Base-by-base conservation (phyloP, 2,888 invertebrate species). In the Chironomus tentans region DNA sequence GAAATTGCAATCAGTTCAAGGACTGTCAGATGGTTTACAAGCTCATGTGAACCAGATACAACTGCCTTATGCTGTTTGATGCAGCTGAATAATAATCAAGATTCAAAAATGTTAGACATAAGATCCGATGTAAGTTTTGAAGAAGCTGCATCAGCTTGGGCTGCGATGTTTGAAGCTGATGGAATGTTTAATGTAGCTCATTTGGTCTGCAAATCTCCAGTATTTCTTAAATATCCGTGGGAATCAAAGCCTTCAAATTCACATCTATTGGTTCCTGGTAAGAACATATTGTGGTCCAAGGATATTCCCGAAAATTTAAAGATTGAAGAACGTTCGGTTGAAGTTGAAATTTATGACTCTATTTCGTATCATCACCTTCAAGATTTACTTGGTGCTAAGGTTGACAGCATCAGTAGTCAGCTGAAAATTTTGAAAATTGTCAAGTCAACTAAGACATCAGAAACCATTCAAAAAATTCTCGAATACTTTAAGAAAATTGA, bases 401-500 rank as follows among this genome's bases (percentile, higher is more conserved):
- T 47, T 13, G 13, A 47, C 4, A 12, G 6, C 21, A 47, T 70
- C 7, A 48, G 48, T 5, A 28, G 47, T 47, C 21, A n/a, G 13
- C 28, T 50, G 71, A 71, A 71, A 48, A 22, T 70, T 47, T 21
- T 47, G 47, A 70, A 70, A 13, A 48, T 71, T 28, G 24, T 71
- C 15, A n/a, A 28, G 2, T 56, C 71, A n/a, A 3, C 50, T 13
- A 56, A 56, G 24, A 10, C 56, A 4, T 22, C n/a, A 4, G 22
- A 50, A n/a, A 50, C 12, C 1, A 50, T 56, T 13, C 2, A 71
- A 3, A 6, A n/a, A 3, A 71, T 71, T 4, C n/a, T 28, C n/a
- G 5, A 12, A 1, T 71, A 71, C 50, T 71, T 71, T 10, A 24
- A 50, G 10, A 22, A 15, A 5, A 28, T 48, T 56, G 71, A 71